Evolutionary conservation across 2,888 invertebrate genomes (phyloP), one percentile per base, ranked within the genome.

Genomic region (Priocnemis perturbator): DNA sequence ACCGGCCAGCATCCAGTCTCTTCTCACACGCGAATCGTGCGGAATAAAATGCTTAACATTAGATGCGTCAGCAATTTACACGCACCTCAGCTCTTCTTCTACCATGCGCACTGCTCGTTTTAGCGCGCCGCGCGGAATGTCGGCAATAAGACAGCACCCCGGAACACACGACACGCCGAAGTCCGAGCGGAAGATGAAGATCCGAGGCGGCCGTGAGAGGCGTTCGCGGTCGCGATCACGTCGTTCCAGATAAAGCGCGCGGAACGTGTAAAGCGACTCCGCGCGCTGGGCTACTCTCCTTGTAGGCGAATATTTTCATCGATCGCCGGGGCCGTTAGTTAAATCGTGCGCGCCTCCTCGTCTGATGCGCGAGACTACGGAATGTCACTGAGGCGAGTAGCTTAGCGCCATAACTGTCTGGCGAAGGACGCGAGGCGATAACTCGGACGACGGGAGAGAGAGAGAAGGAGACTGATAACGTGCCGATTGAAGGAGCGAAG

Each of bases 381-480:
- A 74, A 74, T 74, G 72, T 69, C 72, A 69, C 48, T 61, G 58
- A 56, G 59, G 60, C 74, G 64, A 67, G 66, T 48, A 55, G 64
- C 56, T 60, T 55, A 69, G 55, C 72, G 69, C 61, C 60, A 53
- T 61, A 65, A 72, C 56, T 62, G 62, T 11, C 37, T 3, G 7
- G 1, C 7, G 37, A 37, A 37, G 37, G 37, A 37, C 11, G 37
- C 11, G 37, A 3, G 4, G 14, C 37, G 11, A 11, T 3, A 7
- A 37, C 3, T 2, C 5, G 26, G 5, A 9, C 7, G 7, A 5
- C 7, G 11, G 7, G 11, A 37, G 37, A 1, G 4, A 1, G 11
- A 37, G 7, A 37, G 14, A 9, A 11, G 37, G 11, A 9, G 37
- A 37, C 7, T 37, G 14, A 37, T 37, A 7, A 7, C 3, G 7